Evolutionary conservation across 2,797 vertebrate genomes (phyloP).

Genomic region (Acestrorhynchus altus): DNA sequence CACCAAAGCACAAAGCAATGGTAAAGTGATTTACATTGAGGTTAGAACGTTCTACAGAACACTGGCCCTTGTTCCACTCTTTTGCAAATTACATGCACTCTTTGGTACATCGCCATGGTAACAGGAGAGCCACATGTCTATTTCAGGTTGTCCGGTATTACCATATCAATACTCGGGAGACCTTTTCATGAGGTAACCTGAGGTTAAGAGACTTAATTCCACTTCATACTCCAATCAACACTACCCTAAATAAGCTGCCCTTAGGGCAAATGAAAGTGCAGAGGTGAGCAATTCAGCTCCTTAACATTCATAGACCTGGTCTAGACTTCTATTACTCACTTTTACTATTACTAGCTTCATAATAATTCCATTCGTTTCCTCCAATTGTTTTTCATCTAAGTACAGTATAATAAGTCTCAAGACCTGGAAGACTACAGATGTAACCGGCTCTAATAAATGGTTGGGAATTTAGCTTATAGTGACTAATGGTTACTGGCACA

Average conservation of each 20-base stretch:
- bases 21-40: constrained; percentile 44
- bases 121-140: constrained; percentile 48
- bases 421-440: background rate
- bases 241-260: constrained; percentile 29
- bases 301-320: background rate
- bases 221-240: constrained; percentile 20
- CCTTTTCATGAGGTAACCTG: constrained; percentile 44
- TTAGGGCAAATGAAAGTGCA: constrained; percentile 20
- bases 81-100: constrained; percentile 34
- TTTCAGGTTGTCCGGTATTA: constrained; percentile 54
- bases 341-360: background rate
- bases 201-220: constrained; percentile 52
- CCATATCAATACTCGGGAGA: constrained; percentile 42
- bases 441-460: too few species aligned
- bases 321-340: constrained; percentile 5
- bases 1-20: background rate
- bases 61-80: constrained; percentile 25
- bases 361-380: background rate
- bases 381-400: background rate
- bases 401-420: background rate
- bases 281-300: background rate
- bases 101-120: constrained; percentile 57
- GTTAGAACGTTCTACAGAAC: constrained; percentile 22
- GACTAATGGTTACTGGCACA: too few species aligned
- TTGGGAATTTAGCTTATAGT: too few species aligned